phyloP scores from a whole-genome alignment of 1,140 invertebrate species.

The Eulimnadia texana region DNA sequence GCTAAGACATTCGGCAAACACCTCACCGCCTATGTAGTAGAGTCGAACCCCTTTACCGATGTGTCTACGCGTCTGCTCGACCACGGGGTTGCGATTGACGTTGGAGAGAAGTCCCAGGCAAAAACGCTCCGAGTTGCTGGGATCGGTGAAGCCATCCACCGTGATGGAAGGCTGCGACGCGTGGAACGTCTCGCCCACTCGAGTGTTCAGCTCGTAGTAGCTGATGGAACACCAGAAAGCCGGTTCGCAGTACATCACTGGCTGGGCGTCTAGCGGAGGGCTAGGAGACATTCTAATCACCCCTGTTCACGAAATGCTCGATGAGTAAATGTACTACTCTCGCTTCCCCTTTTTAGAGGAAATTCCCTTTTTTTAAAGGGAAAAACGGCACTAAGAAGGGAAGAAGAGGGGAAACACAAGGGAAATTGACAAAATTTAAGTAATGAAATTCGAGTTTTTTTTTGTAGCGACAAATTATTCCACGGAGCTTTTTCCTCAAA shows the following conservation, averaged over 20 bases:
- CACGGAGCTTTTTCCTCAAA: no score
- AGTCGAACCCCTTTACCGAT: constrained; percentile 92
- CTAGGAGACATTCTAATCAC: constrained; percentile 46
- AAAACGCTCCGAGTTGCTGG: constrained; percentile 86
- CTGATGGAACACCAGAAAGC: constrained; percentile 97
- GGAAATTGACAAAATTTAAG: constrained; percentile 7
- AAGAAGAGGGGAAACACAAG: neutral
- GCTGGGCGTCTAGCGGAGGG: constrained; percentile 62
- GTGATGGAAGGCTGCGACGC: constrained; percentile 92
- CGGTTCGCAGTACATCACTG: constrained; percentile 92
- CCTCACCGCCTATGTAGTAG: constrained; percentile 94
- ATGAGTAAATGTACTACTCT: neutral
- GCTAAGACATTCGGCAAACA: constrained; percentile 95
- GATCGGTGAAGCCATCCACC: constrained; percentile 92
- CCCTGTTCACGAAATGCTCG: constrained; percentile 8
- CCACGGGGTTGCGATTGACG: constrained; percentile 84
- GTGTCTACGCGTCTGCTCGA: constrained; percentile 85
- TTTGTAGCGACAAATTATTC: no score
- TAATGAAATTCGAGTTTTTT: constrained; percentile 4
- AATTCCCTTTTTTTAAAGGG: no score
- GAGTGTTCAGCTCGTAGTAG: constrained; percentile 91
- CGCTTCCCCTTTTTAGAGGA: no score
- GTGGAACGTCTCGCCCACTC: constrained; percentile 94
- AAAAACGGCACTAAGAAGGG: no score
- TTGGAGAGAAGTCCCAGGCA: constrained; percentile 95